These are phyloP conservation scores for Otus sunia DNA, from an alignment of 2,113 vertebrate genomes.

Conservation along the genomic window DNA sequence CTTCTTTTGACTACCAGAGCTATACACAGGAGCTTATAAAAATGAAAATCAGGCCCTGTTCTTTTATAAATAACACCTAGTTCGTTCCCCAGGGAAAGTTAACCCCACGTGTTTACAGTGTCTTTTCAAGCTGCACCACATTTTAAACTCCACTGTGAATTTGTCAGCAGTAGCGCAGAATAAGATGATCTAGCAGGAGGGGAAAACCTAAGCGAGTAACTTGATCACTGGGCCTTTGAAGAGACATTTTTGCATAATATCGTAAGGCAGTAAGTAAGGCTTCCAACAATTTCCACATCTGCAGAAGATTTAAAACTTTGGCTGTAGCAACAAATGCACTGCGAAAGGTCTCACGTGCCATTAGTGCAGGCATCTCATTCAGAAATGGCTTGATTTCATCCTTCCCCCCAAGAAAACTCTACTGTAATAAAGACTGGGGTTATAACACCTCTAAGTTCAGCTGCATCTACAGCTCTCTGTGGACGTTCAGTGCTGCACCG, in stretches of 20 bases:
- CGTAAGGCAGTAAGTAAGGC: background rate
- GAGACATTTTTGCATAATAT: background rate
- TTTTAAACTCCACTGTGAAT: background rate
- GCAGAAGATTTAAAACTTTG: background rate
- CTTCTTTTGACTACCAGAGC: background rate
- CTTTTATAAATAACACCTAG: background rate
- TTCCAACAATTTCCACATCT: background rate
- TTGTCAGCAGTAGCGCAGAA: background rate
- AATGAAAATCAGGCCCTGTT: background rate
- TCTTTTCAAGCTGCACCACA: background rate
- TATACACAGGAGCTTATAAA: background rate
- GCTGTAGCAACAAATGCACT: background rate
- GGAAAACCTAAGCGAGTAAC: background rate
- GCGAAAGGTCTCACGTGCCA: background rate
- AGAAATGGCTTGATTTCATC: background rate
- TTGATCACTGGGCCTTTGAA: background rate
- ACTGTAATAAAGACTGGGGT: background rate
- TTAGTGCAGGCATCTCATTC: fast-evolving
- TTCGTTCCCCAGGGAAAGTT: background rate
- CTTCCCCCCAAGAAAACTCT: background rate
- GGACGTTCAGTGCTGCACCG: background rate
- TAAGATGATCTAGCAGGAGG: background rate
- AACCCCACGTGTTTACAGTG: background rate
- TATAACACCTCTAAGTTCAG: background rate
- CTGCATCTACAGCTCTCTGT: background rate